phyloP scores from a whole-genome alignment of 2,113 vertebrate species.

The Rhinoptilus africanus region DNA sequence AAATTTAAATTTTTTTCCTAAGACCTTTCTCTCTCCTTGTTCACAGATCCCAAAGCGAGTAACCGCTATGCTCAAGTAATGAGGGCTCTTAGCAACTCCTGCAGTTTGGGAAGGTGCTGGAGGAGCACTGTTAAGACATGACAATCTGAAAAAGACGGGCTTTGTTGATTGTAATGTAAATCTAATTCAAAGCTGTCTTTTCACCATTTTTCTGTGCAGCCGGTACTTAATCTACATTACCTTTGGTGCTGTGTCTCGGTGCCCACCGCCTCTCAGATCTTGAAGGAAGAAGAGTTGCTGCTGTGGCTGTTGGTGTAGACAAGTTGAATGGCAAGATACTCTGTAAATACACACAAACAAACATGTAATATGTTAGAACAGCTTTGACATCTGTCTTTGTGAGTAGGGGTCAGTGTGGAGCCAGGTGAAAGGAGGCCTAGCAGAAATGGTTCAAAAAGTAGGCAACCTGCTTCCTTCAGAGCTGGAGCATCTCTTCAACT shows the following conservation, averaged over 20 bases:
- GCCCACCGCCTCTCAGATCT: no score
- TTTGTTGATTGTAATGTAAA: neutral
- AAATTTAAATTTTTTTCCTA: neutral
- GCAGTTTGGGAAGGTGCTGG: neutral
- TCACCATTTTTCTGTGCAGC: no score
- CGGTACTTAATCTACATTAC: no score
- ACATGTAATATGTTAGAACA: fast-evolving
- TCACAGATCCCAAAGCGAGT: neutral
- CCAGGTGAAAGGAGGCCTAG: fast-evolving
- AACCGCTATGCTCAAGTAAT: no score
- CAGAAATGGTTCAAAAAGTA: fast-evolving
- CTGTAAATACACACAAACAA: fast-evolving
- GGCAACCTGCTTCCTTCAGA: no score
- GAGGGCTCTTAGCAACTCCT: neutral
- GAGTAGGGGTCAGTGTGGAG: neutral
- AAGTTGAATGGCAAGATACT: neutral
- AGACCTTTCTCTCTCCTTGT: neutral
- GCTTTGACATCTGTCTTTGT: fast-evolving
- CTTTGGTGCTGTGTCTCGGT: neutral
- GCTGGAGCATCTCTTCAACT: fast-evolving
- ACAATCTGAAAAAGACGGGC: neutral
- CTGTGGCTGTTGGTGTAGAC: neutral
- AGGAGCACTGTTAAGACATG: neutral
- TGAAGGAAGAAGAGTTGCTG: neutral
- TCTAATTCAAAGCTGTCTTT: neutral